Conservation (phyloP, 2,113 vertebrate species). For the Lanius ludovicianus region DNA sequence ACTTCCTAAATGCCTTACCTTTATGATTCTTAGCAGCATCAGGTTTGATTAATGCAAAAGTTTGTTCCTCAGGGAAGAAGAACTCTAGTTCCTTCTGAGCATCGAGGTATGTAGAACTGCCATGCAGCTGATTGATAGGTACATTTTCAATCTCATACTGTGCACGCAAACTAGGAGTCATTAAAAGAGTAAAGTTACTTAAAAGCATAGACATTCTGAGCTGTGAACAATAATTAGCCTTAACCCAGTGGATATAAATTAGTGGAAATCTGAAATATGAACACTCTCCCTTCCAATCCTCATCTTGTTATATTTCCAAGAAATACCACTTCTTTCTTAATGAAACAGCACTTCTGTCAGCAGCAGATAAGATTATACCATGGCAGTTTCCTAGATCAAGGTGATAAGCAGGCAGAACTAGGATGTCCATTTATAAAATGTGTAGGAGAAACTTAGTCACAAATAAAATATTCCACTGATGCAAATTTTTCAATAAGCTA, state of each 20-base stretch:
- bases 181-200: background rate
- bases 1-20: slow-evolving; percentile 26
- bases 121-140: slow-evolving; percentile 68
- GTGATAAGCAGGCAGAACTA: background rate
- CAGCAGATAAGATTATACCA: background rate
- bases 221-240: background rate
- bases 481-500: background rate
- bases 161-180: slow-evolving; percentile 57
- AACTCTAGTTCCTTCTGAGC: slow-evolving; percentile 67
- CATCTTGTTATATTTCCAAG: background rate
- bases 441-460: background rate
- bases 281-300: background rate
- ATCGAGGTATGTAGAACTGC: slow-evolving; percentile 28
- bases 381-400: background rate
- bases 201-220: background rate
- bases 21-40: slow-evolving; percentile 45
- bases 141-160: background rate
- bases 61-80: slow-evolving; percentile 74
- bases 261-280: background rate
- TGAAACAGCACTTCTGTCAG: background rate
- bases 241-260: background rate
- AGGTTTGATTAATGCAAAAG: slow-evolving; percentile 73
- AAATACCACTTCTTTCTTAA: background rate
- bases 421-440: background rate
- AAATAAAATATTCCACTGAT: background rate